Evolutionary conservation across 2,888 invertebrate species (phyloP).

Genomic region (Tipula unca): DNA sequence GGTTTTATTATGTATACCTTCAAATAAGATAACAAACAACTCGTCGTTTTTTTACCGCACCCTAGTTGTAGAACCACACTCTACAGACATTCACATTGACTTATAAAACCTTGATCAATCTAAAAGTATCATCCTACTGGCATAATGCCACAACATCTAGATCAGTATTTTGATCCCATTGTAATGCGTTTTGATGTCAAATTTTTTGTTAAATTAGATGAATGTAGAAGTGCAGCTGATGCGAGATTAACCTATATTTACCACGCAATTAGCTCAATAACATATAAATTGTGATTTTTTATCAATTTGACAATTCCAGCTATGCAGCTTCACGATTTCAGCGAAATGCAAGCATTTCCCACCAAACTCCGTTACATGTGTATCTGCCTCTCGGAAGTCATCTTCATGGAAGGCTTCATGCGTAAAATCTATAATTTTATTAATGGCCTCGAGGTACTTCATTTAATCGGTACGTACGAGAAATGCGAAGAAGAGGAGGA

Average conservation of each 20-base stretch:
- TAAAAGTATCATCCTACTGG: neutral
- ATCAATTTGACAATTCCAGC: slow-evolving; percentile 55
- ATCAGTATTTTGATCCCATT: neutral
- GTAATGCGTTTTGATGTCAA: neutral
- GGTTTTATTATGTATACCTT: too few relatives aligned
- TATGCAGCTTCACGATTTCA: slow-evolving; percentile 99
- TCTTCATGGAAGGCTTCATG: slow-evolving; percentile 99
- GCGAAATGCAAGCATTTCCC: slow-evolving; percentile 97
- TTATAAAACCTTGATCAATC: neutral
- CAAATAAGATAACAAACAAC: too few relatives aligned
- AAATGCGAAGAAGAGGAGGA: slow-evolving; percentile 98
- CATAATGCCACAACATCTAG: neutral
- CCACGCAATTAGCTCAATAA: too few relatives aligned
- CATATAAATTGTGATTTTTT: too few relatives aligned
- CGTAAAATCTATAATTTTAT: slow-evolving; percentile 99
- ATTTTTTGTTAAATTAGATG: too few relatives aligned
- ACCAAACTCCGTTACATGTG: slow-evolving; percentile 92
- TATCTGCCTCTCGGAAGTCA: slow-evolving; percentile 96
- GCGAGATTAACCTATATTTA: too few relatives aligned
- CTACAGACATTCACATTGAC: neutral
- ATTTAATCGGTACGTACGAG: slow-evolving; percentile 95
- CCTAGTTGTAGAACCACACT: neutral
- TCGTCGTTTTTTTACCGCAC: too few relatives aligned
- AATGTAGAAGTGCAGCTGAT: too few relatives aligned
- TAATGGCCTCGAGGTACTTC: slow-evolving; percentile 93